Evolutionary conservation across 2,888 invertebrate species (phyloP), one percentile per base, ranked within the genome.

Genomic region (Amblyjoppa proteus): DNA sequence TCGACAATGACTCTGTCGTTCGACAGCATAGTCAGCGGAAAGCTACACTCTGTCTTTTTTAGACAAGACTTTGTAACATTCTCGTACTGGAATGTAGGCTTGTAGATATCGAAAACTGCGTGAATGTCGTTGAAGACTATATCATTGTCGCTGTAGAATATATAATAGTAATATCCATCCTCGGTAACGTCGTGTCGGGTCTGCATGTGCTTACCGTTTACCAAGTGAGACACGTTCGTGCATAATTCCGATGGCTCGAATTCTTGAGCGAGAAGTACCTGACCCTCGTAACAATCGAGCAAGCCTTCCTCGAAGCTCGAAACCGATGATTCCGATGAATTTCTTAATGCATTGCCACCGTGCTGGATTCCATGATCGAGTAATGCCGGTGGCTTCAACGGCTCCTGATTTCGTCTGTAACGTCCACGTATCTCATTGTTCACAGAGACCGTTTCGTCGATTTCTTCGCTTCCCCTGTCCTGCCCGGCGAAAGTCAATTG

Each of bases 91-190:
- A 97, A 97, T 88, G 97, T 97, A 16, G 97, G 97, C 91, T 98
- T 98, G 91, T 96, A 96, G 91, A 98, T 97, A 94, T 98, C 97
- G 92, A 98, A 97, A 86, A 97, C 95, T 6, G 97, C 97, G 94
- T 97, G 97, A 89, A 98, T 97, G 91, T 97, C 96, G 94, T 98
- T 98, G 70, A 95, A 95, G 11, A 97, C 96, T 89, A 96, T 95
- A 93, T 97, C 97, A 94, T 98, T 97, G 92, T 98, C 97, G 90
- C 97, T 97, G 92, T 97, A 98, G 94, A 98, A 98, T 89, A 98
- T 97, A 90, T 98, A 98, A 94, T 98, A 98, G 93, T 98, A 98
- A 94, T 98, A 98, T 7, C 97, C 98, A 92, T 97, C 97, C 74
- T 96, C 95, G 53, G 95, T 94, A 34, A 98, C 96, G 88, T 97